These are phyloP conservation scores for Augochlorella aurata DNA, from an alignment of 2,888 invertebrate genomes.

Conservation along the genomic window DNA sequence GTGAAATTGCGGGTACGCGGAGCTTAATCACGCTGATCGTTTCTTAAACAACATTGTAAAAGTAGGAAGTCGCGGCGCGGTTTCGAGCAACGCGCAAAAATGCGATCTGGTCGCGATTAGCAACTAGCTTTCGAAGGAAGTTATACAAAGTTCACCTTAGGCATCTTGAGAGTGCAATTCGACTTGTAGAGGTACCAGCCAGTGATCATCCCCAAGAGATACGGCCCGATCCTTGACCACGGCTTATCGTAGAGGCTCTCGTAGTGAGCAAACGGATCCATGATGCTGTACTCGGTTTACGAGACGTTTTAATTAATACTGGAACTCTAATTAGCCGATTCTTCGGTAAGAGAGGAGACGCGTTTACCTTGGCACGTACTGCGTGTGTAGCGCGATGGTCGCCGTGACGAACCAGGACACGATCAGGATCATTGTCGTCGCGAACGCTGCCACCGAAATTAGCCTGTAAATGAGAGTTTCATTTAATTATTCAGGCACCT, in stretches of 20 bases:
- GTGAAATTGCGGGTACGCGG: background rate
- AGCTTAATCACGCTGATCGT: background rate
- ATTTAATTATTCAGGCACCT: background rate
- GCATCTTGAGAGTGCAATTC: slow-evolving; percentile 72
- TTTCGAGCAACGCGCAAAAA: background rate
- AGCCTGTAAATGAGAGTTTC: slow-evolving; percentile 58
- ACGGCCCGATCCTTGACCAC: slow-evolving; percentile 80
- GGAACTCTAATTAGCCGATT: background rate
- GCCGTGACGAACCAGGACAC: slow-evolving; percentile 83
- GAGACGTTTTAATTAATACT: slow-evolving; percentile 11
- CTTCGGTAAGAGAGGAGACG: too few species aligned
- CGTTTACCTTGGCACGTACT: slow-evolving; percentile 75
- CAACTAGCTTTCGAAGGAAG: background rate
- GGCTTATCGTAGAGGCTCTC: slow-evolving; percentile 79
- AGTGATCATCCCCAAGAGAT: slow-evolving; percentile 77
- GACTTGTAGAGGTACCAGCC: slow-evolving; percentile 76
- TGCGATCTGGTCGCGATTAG: background rate
- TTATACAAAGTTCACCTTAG: slow-evolving; percentile 61
- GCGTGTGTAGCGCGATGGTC: slow-evolving; percentile 79
- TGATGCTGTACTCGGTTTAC: slow-evolving; percentile 64
- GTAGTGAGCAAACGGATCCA: slow-evolving; percentile 74
- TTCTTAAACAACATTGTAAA: too few species aligned
- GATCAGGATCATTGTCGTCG: slow-evolving; percentile 80
- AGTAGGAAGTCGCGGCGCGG: background rate
- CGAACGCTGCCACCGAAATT: slow-evolving; percentile 72